Evolutionary conservation across 2,797 vertebrate species (phyloP).

Genomic region (Antennarius maculatus): DNA sequence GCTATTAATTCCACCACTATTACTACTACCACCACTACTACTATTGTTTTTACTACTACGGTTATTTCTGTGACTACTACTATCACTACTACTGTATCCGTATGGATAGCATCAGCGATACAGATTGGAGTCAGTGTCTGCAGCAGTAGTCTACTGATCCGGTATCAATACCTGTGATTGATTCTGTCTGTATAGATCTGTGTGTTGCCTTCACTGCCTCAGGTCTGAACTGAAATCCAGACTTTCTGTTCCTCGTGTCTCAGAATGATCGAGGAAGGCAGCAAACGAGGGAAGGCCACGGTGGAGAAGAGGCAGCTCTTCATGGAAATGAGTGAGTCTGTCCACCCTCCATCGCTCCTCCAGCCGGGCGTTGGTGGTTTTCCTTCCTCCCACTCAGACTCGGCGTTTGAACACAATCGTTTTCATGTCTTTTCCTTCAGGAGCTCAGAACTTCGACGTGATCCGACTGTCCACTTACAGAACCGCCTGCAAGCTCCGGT

Average conservation of each 20-base stretch:
- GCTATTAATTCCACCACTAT: too few relatives aligned
- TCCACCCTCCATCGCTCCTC: slow-evolving; percentile 28
- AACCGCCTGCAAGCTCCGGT: slow-evolving; percentile 95
- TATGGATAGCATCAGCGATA: too few relatives aligned
- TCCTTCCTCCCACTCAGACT: slow-evolving; percentile 41
- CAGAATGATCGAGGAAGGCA: slow-evolving; percentile 99
- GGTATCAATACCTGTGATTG: not conserved
- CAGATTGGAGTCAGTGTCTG: too few relatives aligned
- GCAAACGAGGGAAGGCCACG: slow-evolving; percentile 93
- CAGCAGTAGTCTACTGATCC: too few relatives aligned
- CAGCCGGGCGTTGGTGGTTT: not conserved
- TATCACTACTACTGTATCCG: too few relatives aligned
- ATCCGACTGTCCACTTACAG: slow-evolving; percentile 97
- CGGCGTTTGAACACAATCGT: slow-evolving; percentile 12
- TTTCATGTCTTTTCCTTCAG: slow-evolving; percentile 66
- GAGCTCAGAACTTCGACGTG: slow-evolving; percentile 96
- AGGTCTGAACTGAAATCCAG: slow-evolving; percentile 18
- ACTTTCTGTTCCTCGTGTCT: slow-evolving; percentile 49
- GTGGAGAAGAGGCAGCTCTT: slow-evolving; percentile 99
- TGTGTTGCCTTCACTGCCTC: slow-evolving; percentile 23
- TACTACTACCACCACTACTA: too few relatives aligned
- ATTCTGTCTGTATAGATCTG: not conserved
- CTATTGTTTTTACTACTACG: too few relatives aligned
- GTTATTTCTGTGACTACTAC: too few relatives aligned
- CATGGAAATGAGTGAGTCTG: slow-evolving; percentile 98